Base-by-base conservation (phyloP, 2,797 vertebrate species). In the Brachyrhaphis roseni region DNA sequence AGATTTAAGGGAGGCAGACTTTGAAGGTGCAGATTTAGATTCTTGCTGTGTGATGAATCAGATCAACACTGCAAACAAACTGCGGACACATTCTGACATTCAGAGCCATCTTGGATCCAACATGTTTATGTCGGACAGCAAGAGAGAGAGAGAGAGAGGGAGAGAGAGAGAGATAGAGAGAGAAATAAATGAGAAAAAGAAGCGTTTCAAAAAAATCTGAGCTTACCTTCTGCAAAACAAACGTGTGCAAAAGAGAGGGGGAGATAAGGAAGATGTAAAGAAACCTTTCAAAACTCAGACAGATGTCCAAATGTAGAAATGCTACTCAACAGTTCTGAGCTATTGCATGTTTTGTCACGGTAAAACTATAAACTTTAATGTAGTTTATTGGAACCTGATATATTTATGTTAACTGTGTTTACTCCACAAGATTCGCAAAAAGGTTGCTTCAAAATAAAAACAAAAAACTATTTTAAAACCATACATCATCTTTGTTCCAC, bases 201-300 rank as follows among this genome's bases (percentile, higher is more conserved):
- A 82, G 7, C 72, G 81, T 88, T 92, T 86, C 70, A 53, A 53
- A 36, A 76, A 78, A 89, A 80, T 85, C 74, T 83, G 79, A 92
- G 92, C 98, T 97, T 99, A 99, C 98, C 98, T 99, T 99, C 98
- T 99, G 97, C 94, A 96, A 95, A 95, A 96, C 91, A 95, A 94
- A 97, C 94, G 97, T 95, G 95, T 93, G 97, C 97, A 90, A 95
- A 88, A 94, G 87, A 95, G 83, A 88, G 8, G 74, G 88, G 86
- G 95, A 96, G 92, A 97, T 90, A 97, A 94, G 94, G 85, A 97
- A 93, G 95, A 90, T 87, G 90, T 93, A 91, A 94, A 92, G 86
- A 90, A 87, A 82, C 71, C 71, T 86, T 81, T 93, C 53, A 80
- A 3, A 46, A 90, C 74, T 78, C 72, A 75, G 18, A 86, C 26